Base-by-base conservation (phyloP, 2,888 invertebrate genomes). In the Perizoma flavofasciatum region DNA sequence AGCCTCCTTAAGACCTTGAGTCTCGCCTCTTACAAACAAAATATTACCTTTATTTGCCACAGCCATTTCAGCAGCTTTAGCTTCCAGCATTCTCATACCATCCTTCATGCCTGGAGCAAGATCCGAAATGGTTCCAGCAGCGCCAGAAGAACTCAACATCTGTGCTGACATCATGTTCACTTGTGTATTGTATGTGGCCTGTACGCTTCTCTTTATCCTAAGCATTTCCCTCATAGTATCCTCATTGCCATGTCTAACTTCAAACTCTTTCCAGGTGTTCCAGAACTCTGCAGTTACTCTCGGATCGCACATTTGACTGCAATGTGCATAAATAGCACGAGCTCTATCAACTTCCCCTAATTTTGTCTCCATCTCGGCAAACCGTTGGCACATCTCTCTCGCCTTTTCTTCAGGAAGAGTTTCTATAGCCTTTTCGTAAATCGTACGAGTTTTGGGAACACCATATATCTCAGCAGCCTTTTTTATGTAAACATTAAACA, bases 261-360 rank as follows among this genome's bases (percentile, higher is more conserved):
- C 99, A 92, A 99, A 99, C 78, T 99, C 98, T 84, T 99, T 98
- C 99, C 99, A 99, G 0, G 97, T 97, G 80, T 98, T 97, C 99
- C 99, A 99, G 86, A 99, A 99, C 58, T 97, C 96, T 0, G 95
- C 94, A 5, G 98, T 97, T 6, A 98, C 98, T 81, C 99, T 94
- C 1, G 99, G 99, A 93, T 99, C 99, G 87, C 99, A 99, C 87
- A 99, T 98, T 93, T 99, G 99, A 74, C 99, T 98, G 79, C 99
- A 99, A 85, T 99, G 99, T 0, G 97, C 97, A 83, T 99, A 99
- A 75, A 99, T 97, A 1, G 98, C 98, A 67, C 99, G 92, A 0
- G 99, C 99, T 68, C 99, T 94, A 85, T 99, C 99, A 59, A 99
- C 97, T 94, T 99, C 99, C 51, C 99, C 99, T 41, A 99, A 92